Conservation (phyloP, 1,140 invertebrate genomes). For the Atta texana region DNA sequence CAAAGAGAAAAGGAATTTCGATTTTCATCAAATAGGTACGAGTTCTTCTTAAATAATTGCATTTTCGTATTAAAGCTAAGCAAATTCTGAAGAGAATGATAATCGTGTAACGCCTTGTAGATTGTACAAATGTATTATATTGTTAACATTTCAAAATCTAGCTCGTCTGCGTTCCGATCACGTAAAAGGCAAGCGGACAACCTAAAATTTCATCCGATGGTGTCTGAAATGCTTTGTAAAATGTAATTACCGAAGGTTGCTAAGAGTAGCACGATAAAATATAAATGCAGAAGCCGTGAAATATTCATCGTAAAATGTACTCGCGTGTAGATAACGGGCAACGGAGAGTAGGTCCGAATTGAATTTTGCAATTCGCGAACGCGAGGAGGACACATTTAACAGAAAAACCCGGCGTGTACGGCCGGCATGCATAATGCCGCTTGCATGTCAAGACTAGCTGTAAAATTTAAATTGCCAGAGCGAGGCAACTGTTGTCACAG, state of each 20-base stretch:
- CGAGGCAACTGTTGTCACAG: constrained; percentile 21
- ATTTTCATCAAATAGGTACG: not conserved
- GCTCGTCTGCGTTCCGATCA: not conserved
- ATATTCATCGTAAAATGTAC: constrained; percentile 41
- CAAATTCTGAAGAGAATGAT: not conserved
- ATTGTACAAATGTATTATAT: constrained; percentile 17
- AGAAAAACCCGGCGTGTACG: constrained; percentile 26
- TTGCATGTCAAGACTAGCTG: constrained; percentile 39
- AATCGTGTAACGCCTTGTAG: constrained; percentile 5
- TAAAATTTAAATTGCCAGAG: constrained; percentile 48
- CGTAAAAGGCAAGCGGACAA: constrained; percentile 17
- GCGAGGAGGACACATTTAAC: constrained; percentile 29
- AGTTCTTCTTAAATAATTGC: not conserved
- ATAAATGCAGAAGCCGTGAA: constrained; percentile 43
- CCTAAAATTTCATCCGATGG: constrained; percentile 19
- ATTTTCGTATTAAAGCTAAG: not conserved
- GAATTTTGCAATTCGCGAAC: constrained; percentile 46
- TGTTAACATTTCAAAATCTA: constrained; percentile 13
- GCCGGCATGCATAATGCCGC: constrained; percentile 37
- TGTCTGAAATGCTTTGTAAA: constrained; percentile 37
- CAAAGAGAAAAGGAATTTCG: not conserved
- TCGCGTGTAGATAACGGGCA: constrained; percentile 25
- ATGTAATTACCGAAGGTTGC: constrained; percentile 22
- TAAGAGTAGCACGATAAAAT: constrained; percentile 29
- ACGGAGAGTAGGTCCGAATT: not conserved